Base-by-base conservation (phyloP, 2,113 vertebrate genomes). In the Brachirus orientalis region DNA sequence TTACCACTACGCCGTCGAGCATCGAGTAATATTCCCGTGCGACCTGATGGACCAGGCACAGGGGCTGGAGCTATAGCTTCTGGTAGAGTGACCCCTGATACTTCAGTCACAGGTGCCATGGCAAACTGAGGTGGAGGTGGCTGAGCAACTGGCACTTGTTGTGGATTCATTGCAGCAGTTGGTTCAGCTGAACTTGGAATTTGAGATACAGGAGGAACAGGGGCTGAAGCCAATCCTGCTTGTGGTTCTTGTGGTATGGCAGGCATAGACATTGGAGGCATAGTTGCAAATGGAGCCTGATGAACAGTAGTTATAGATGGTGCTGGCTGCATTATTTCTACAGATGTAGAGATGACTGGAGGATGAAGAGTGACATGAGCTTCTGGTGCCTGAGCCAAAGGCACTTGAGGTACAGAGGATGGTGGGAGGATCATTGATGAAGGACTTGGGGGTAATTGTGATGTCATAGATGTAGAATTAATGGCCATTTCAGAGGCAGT, bases 1-100 rank as follows among this genome's bases (percentile, higher is more conserved):
- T 92, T 94, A 8, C 93, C 91, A 55, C 91, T 88, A 18, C 96
- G 93, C 1, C 94, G 91, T n/a, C 95, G 91, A 57, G 95, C 93
- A 16, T 97, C 97, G 75, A 92, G 91, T 75, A 99, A 89, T 84
- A 98, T 97, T 69, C 98, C 97, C 0, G 97, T 96, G 46, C 96
- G 95, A 86, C 93, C 50, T 52, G 8, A 18, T 48, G 91, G 51
- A 94, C 80, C 0, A 92, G 88, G 77, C 93, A 93, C 75, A 88
- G 94, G 92, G 92, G 94, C 90, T 36, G 94, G 92, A 41, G 93
- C 75, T 41, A 92, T 92, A 0, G 90, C 80, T 65, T 91, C 90
- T 53, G 83, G 48, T 54, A 59, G 67, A 13, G 72, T 63, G 35
- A 87, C 57, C 18, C 73, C 65, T 51, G 80, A 60, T 22, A 79